phyloP scores from a whole-genome alignment of 1,140 invertebrate species.

The Trichonephila clavata region DNA sequence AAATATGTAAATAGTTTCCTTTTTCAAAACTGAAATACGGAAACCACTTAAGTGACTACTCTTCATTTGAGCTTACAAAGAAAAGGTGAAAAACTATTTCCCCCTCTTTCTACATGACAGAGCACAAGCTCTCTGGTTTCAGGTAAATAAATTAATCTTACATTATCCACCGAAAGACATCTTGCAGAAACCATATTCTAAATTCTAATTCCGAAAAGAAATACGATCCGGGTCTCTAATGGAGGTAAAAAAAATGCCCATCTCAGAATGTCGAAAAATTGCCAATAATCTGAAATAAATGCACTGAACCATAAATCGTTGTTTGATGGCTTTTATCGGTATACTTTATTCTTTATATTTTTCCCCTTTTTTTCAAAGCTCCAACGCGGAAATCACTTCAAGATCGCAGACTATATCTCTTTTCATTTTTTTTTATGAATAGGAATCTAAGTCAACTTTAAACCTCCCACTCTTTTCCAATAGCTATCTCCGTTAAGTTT shows the following conservation, averaged over 20 bases:
- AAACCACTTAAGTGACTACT: neutral
- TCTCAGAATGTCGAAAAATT: slow-evolving; percentile 60
- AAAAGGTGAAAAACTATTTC: neutral
- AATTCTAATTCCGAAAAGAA: neutral
- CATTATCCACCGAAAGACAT: neutral
- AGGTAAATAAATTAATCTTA: slow-evolving; percentile 5
- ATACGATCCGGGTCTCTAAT: neutral
- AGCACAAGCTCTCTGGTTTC: neutral
- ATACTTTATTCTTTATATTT: neutral
- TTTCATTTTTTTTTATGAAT: slow-evolving; percentile 38
- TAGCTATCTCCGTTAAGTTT: neutral
- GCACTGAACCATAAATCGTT: slow-evolving; percentile 49
- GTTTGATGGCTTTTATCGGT: slow-evolving; percentile 50
- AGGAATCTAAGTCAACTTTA: slow-evolving; percentile 27
- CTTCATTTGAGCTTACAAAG: neutral
- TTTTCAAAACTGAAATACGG: neutral
- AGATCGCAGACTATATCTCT: slow-evolving; percentile 37
- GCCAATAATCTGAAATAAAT: slow-evolving; percentile 60
- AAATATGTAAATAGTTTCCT: neutral
- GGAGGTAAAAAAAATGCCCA: neutral
- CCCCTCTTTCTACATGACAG: neutral
- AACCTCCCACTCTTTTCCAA: slow-evolving; percentile 18
- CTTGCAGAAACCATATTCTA: neutral
- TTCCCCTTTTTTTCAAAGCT: neutral
- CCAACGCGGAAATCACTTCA: slow-evolving; percentile 35